Percentiles rank a stretch among this genome's conserved stretches.
phyloP scores from a whole-genome alignment of 2,888 invertebrate species.

The Parnassius glacialis region DNA sequence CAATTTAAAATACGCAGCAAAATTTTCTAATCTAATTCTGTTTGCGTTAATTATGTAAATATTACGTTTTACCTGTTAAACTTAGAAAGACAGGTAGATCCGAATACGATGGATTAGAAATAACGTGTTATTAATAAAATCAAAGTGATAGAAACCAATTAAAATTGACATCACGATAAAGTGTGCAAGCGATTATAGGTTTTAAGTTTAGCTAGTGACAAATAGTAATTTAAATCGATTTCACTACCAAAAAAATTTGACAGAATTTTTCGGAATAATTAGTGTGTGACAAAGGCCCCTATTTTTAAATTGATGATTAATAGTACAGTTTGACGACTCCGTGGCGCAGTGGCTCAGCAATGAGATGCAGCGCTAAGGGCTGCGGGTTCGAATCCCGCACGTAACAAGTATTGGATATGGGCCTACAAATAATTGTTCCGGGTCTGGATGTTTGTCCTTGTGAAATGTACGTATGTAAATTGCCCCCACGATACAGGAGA shows the following conservation, averaged over 20 bases:
- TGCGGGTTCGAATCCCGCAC: too few relatives aligned
- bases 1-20: constrained; percentile 39
- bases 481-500: too few relatives aligned
- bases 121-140: constrained; percentile 52
- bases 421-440: too few relatives aligned
- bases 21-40: constrained; percentile 35
- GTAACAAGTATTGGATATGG: too few relatives aligned
- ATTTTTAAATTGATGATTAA: constrained; percentile 9
- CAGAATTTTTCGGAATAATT: constrained; percentile 47
- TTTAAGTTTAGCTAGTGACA: constrained; percentile 35
- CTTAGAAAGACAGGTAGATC: constrained; percentile 13
- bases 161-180: constrained; percentile 50
- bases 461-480: too few relatives aligned
- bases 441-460: too few relatives aligned
- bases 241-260: constrained; percentile 28
- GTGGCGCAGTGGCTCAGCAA: too few relatives aligned
- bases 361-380: too few relatives aligned
- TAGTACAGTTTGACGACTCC: too few relatives aligned
- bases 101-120: constrained; percentile 40
- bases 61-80: constrained; percentile 16
- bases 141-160: constrained; percentile 63
- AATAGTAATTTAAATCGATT: constrained; percentile 59
- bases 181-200: constrained; percentile 41
- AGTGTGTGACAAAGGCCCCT: constrained; percentile 36
- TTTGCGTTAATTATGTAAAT: constrained; percentile 17